These are phyloP conservation scores for Musca domestica DNA, from an alignment of 1,140 invertebrate species.

Conservation along the genomic window DNA sequence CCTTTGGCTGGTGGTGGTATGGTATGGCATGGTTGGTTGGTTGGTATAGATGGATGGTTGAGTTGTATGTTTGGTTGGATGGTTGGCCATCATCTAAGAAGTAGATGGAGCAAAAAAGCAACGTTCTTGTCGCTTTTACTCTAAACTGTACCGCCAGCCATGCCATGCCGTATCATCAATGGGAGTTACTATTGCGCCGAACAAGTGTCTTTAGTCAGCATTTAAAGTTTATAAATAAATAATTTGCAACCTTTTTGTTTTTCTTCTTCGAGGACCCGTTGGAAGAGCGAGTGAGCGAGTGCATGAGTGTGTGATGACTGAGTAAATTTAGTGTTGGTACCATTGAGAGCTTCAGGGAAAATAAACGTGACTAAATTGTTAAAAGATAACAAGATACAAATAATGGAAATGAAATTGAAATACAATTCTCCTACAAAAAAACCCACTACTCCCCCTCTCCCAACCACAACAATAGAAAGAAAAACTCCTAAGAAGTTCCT, in stretches of 20 bases:
- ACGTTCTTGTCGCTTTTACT: not conserved
- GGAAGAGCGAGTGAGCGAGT: not conserved
- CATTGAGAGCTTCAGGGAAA: not conserved
- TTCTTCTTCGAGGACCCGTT: not conserved
- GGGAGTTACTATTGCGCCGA: not conserved
- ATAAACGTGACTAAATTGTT: conserved; percentile 18
- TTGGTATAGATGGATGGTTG: too few species aligned
- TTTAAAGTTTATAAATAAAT: conserved; percentile 21
- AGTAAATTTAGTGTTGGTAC: too few species aligned
- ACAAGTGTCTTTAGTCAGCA: not conserved
- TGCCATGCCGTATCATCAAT: too few species aligned
- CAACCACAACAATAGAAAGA: not conserved
- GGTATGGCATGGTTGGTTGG: too few species aligned
- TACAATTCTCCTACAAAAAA: too few species aligned
- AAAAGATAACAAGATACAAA: not conserved
- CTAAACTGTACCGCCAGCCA: too few species aligned
- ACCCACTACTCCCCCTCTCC: too few species aligned
- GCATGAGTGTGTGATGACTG: too few species aligned
- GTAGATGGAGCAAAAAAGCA: not conserved
- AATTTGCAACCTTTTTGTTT: conserved; percentile 11
- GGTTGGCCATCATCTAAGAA: not conserved
- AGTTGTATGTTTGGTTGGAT: not conserved
- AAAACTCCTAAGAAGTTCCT: not conserved
- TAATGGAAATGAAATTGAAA: conserved; percentile 8
- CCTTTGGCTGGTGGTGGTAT: too few species aligned